Evolutionary conservation across 2,113 vertebrate genomes (phyloP).

Genomic region (Microtus montanus): DNA sequence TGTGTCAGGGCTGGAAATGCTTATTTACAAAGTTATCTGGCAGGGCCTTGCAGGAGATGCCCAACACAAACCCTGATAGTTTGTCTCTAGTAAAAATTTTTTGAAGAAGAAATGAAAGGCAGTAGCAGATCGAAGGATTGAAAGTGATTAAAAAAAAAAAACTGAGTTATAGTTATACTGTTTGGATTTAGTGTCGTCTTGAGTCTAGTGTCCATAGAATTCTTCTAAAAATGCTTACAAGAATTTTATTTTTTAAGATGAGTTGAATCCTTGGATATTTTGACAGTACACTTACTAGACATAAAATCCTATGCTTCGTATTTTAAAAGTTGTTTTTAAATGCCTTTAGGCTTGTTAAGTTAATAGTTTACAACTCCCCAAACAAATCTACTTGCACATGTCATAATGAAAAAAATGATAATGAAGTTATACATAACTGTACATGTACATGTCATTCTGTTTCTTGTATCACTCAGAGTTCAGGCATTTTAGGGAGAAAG

Average conservation of each 20-base stretch:
- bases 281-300: constrained; percentile 63
- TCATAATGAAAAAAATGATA: constrained; percentile 32
- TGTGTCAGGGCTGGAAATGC: constrained; percentile 53
- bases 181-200: constrained; percentile 45
- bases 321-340: constrained; percentile 25
- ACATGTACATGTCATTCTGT: constrained; percentile 45
- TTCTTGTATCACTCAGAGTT: constrained; percentile 51
- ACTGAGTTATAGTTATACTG: not conserved
- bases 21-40: constrained; percentile 38
- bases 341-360: constrained; percentile 50
- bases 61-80: constrained; percentile 8
- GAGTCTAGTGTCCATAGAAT: constrained; percentile 34
- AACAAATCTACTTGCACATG: constrained; percentile 48
- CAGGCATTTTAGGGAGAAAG: constrained; percentile 47
- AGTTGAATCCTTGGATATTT: constrained; percentile 60
- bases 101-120: constrained; percentile 45
- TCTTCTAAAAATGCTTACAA: constrained; percentile 57
- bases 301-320: constrained; percentile 54
- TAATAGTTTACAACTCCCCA: constrained; percentile 44
- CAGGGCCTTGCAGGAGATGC: constrained; percentile 29
- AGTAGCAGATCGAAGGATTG: constrained; percentile 27
- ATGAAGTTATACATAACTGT: constrained; percentile 42
- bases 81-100: constrained; percentile 30
- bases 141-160: constrained; percentile 22
- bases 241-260: constrained; percentile 44